Percentiles rank a stretch among this genome's conserved stretches.
Evolutionary conservation across 2,888 invertebrate species (phyloP).

Genomic region (Megalurothrips usitatus): DNA sequence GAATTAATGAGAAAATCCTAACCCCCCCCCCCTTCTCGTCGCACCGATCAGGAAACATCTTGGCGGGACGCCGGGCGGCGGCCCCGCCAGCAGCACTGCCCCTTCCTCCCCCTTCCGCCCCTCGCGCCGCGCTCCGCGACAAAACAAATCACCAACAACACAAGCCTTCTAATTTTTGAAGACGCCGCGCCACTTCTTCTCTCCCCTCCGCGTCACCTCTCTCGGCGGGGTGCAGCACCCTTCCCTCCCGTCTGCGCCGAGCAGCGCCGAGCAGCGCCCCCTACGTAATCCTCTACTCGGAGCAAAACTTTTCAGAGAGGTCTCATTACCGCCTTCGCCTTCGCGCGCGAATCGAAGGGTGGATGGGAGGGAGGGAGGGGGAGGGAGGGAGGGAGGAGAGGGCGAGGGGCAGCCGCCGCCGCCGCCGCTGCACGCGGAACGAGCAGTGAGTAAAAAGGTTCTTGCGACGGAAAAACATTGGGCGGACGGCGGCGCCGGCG

Average conservation of each 20-base stretch:
- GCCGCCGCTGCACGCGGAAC: too few relatives aligned
- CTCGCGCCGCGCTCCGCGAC: background rate
- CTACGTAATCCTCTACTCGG: background rate
- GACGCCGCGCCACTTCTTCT: background rate
- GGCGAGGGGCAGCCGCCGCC: background rate
- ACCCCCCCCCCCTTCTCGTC: background rate
- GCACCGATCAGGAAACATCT: background rate
- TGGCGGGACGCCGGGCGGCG: background rate
- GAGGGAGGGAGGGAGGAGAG: background rate
- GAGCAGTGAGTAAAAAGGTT: too few relatives aligned
- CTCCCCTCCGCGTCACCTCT: background rate
- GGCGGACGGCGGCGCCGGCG: too few relatives aligned
- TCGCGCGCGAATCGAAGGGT: background rate
- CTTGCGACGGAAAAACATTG: too few relatives aligned
- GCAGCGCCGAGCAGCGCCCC: background rate
- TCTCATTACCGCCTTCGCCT: background rate
- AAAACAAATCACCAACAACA: conserved; percentile 5
- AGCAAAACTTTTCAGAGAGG: conserved; percentile 4
- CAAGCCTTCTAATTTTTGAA: conserved; percentile 8
- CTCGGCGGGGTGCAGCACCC: too few relatives aligned
- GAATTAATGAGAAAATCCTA: too few relatives aligned
- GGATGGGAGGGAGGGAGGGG: background rate
- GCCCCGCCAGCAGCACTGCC: background rate
- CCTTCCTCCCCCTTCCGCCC: background rate
- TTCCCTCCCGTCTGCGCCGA: too few relatives aligned